Evolutionary conservation across 2,797 vertebrate genomes (phyloP).

Genomic region (Garrulus glandarius): DNA sequence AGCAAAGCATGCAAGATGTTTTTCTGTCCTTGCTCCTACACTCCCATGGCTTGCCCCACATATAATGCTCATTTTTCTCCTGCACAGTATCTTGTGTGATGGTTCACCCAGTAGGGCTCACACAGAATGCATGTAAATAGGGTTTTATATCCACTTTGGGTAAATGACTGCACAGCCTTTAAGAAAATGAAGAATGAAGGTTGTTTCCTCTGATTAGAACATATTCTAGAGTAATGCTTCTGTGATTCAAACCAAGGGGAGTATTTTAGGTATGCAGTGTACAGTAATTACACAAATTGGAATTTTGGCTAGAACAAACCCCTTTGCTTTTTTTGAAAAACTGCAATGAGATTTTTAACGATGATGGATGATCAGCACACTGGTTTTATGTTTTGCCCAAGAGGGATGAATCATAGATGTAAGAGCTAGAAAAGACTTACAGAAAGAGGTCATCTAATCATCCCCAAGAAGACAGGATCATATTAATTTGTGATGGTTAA

Average conservation of each 20-base stretch:
- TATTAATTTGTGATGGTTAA: background rate
- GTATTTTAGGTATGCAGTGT: background rate
- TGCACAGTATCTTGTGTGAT: background rate
- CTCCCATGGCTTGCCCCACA: background rate
- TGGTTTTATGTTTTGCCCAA: conserved; percentile 28
- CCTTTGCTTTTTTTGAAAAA: background rate
- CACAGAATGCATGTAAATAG: background rate
- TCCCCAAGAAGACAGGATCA: background rate
- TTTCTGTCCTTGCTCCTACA: background rate
- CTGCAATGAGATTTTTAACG: background rate
- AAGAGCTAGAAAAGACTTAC: conserved; percentile 4
- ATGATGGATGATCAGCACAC: background rate
- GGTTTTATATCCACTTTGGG: background rate
- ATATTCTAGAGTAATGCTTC: background rate
- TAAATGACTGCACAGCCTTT: background rate
- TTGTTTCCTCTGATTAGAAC: background rate
- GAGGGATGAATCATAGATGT: conserved; percentile 12
- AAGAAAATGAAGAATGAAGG: background rate
- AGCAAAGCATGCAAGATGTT: background rate
- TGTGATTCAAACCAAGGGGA: background rate
- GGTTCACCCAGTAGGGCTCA: background rate
- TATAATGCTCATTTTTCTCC: background rate
- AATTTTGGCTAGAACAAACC: background rate
- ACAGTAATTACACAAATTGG: background rate
- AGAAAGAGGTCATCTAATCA: background rate